phyloP scores from a whole-genome alignment of 2,797 vertebrate genomes.

The Pangasius larnaudii region DNA sequence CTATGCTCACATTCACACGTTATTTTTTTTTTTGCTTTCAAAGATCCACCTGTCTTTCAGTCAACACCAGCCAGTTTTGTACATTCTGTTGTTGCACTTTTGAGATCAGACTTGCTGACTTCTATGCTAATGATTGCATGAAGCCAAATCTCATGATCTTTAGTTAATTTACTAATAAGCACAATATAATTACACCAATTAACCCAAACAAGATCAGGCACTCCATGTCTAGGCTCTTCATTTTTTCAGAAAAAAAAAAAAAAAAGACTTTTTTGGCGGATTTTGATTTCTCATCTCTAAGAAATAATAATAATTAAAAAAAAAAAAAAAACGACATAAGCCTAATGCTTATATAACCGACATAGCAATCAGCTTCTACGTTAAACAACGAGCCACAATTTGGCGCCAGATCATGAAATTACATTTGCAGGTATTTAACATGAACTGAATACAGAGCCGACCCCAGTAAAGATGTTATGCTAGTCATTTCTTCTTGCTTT shows the following conservation, averaged over 20 bases:
- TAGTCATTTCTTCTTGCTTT: background rate
- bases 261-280: no score
- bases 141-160: background rate
- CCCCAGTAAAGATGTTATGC: background rate
- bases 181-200: background rate
- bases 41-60: constrained; percentile 20
- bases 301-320: background rate
- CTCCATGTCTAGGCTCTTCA: background rate
- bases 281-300: background rate
- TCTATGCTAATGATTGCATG: constrained; percentile 1
- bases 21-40: background rate
- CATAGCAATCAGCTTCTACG: constrained; percentile 8
- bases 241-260: background rate
- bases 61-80: background rate
- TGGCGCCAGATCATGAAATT: background rate
- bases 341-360: background rate
- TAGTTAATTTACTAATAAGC: background rate
- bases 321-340: background rate
- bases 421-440: background rate
- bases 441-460: background rate
- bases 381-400: constrained; percentile 21
- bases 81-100: background rate
- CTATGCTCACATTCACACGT: background rate
- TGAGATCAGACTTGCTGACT: background rate
- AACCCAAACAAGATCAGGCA: background rate